Percentiles rank a stretch among this genome's conserved stretches.
Evolutionary conservation across 2,888 invertebrate species (phyloP).

Genomic region (Tetragnatha montana): DNA sequence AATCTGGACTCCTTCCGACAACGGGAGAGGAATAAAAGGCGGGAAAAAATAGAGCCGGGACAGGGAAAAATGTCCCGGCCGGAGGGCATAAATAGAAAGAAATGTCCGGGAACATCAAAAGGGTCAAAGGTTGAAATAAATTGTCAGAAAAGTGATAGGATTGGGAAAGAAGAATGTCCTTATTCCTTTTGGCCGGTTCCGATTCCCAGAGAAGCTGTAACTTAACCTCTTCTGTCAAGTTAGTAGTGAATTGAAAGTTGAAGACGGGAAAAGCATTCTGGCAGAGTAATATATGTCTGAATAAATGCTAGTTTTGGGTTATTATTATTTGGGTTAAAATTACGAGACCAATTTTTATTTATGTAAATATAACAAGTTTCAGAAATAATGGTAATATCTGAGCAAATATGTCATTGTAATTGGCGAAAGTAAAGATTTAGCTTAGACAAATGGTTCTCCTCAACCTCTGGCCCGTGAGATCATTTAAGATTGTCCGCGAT

Average conservation of each 20-base stretch:
- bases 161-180: neutral
- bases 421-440: too few species aligned
- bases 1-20: conserved; percentile 30
- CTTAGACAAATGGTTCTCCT: too few species aligned
- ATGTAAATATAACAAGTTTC: too few species aligned
- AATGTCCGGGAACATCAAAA: conserved; percentile 35
- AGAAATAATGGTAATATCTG: too few species aligned
- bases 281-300: neutral
- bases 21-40: neutral
- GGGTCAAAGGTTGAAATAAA: conserved; percentile 53
- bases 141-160: conserved; percentile 47
- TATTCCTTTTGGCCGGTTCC: neutral
- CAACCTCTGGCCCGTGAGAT: too few species aligned
- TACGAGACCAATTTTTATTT: too few species aligned
- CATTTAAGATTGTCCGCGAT: too few species aligned
- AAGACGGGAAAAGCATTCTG: neutral
- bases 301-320: too few species aligned
- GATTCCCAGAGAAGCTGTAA: neutral
- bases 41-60: conserved; percentile 14
- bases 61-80: neutral
- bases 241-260: neutral
- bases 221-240: neutral
- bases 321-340: too few species aligned
- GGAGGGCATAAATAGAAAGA: conserved; percentile 15
- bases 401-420: too few species aligned